These are phyloP conservation scores for Anas platyrhynchos DNA, from an alignment of 2,113 vertebrate species.

Conservation along the genomic window DNA sequence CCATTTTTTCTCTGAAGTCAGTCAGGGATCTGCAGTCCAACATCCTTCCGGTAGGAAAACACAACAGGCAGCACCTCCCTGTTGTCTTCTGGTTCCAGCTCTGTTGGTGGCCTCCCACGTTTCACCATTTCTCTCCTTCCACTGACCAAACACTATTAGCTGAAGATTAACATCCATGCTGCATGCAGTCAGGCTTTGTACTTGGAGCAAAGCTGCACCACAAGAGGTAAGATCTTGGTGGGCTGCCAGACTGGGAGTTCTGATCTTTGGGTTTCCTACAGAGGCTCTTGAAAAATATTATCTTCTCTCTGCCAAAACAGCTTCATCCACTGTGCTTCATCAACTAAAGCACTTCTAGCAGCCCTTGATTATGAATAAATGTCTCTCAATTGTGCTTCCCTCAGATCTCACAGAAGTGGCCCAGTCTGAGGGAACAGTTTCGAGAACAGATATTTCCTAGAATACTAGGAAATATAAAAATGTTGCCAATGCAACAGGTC, in stretches of 20 bases:
- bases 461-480: neutral
- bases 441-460: neutral
- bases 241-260: neutral
- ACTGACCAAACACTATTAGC: neutral
- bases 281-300: neutral
- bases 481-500: neutral
- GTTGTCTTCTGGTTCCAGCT: neutral
- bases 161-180: neutral
- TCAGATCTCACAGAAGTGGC: neutral
- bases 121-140: neutral
- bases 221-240: neutral
- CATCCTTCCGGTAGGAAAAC: constrained; percentile 7
- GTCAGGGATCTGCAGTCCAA: neutral
- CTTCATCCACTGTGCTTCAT: neutral
- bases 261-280: neutral
- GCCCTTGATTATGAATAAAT: neutral
- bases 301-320: neutral
- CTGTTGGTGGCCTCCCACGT: rapidly evolving
- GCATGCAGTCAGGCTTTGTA: neutral
- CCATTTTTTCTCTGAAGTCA: neutral
- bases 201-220: neutral
- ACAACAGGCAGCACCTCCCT: neutral
- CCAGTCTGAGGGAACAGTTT: neutral
- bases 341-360: neutral
- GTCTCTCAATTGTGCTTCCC: neutral